Evolutionary conservation across 2,888 invertebrate species (phyloP), one percentile per base, ranked within the genome.

Genomic region (Tipula lateralis): DNA sequence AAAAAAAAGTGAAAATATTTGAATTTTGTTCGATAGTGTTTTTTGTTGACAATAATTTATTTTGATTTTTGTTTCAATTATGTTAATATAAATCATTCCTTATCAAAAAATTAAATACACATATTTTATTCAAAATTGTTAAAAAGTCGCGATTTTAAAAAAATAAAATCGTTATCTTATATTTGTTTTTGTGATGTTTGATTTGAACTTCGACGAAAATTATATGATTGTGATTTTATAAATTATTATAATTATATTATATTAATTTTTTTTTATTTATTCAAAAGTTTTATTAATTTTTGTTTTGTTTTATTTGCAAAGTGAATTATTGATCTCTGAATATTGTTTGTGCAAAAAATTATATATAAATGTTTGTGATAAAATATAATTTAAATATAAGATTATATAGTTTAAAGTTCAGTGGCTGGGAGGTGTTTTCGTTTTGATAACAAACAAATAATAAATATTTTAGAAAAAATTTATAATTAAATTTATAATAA

Each of bases 171-270:
- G 66, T 66, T 66, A 66, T 66, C 66, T 66, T 12, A 24, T 24
- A 50, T 66, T 24, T 82, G 30, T 82, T 82, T 30, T 82, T 82
- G 82, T 82, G 82, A 82, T 82, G 30, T 30, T n/a, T 82, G 82
- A 82, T 82, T 82, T 82, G 82, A 82, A 82, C 82, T 82, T 82
- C 82, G 30, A 82, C 82, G 29, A 30, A 82, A 30, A 24, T n/a
- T n/a, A 66, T 66, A 66, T 82, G 29, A 30, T 82, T 82, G 82
- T 82, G 82, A 82, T 82, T 82, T 29, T 30, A 32, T 30, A 82
- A n/a, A 30, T 30, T 13, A 80, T 3, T 29, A 29, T 16, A 80
- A 80, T 29, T n/a, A 80, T 3, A 80, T 6, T 80, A 80, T 9
- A 29, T 24, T 16, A 50, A 50, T 50, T 50, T 36, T 36, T 12